Percentiles rank a stretch among this genome's conserved stretches.
These are phyloP conservation scores for Saccostrea echinata DNA, from an alignment of 1,140 invertebrate species.

Conservation along the genomic window DNA sequence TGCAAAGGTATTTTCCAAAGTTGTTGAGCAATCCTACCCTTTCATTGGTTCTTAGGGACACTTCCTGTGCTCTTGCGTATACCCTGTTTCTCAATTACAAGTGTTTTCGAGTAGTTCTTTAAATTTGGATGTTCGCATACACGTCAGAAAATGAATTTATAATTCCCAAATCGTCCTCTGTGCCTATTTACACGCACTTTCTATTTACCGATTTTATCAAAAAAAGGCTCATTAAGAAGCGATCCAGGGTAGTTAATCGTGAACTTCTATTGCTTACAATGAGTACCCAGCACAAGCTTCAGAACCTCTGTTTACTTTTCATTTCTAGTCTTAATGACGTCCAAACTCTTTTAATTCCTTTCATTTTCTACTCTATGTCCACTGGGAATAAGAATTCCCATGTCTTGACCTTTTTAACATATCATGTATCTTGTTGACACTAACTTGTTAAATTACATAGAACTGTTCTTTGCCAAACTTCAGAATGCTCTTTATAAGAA, in stretches of 20 bases:
- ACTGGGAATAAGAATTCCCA: neutral
- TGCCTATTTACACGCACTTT: slow-evolving; percentile 22
- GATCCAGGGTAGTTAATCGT: neutral
- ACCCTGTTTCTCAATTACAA: slow-evolving; percentile 1
- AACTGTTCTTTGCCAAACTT: neutral
- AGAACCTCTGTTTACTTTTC: slow-evolving; percentile 17
- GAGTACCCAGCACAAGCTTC: neutral
- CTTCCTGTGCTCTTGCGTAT: neutral
- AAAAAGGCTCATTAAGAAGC: neutral
- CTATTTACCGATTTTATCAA: neutral
- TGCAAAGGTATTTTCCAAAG: neutral
- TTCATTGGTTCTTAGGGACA: neutral
- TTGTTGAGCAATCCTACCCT: neutral
- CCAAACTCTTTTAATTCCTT: slow-evolving; percentile 17
- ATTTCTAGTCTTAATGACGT: slow-evolving; percentile 29
- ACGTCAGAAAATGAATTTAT: slow-evolving; percentile 19
- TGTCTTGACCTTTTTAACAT: neutral
- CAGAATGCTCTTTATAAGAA: neutral
- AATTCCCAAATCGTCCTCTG: neutral
- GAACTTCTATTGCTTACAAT: neutral
- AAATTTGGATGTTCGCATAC: neutral
- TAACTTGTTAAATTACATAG: slow-evolving; percentile 11
- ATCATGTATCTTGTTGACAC: slow-evolving; percentile 1
- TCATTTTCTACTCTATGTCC: neutral
- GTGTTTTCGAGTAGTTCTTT: slow-evolving; percentile 13